phyloP scores from a whole-genome alignment of 2,797 vertebrate species.

The Halcyon badia region DNA sequence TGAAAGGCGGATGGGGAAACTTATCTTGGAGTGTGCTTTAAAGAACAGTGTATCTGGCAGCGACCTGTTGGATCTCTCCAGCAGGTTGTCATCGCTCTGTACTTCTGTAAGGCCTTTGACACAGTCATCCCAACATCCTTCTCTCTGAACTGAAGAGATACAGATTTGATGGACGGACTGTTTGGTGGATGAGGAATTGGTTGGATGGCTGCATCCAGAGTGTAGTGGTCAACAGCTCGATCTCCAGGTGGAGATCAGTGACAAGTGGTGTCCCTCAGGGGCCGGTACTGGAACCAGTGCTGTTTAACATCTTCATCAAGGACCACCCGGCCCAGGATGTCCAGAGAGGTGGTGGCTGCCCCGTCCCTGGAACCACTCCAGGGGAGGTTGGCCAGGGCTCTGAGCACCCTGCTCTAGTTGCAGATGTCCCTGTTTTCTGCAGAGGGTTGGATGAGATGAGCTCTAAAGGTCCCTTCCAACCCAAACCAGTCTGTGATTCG shows the following conservation, averaged over 20 bases:
- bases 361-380: neutral
- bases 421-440: neutral
- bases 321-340: no score
- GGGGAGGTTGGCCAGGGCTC: neutral
- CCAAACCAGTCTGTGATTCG: neutral
- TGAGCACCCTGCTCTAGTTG: neutral
- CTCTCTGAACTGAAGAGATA: neutral
- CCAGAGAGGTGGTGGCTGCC: neutral
- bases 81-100: neutral
- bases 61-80: neutral
- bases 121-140: neutral
- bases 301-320: neutral
- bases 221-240: neutral
- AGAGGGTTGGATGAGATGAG: neutral
- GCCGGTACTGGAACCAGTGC: neutral
- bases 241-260: neutral
- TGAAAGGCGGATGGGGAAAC: neutral
- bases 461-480: neutral
- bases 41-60: neutral
- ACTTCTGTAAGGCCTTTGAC: neutral
- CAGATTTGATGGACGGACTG: neutral
- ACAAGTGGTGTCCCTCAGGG: neutral
- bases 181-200: neutral
- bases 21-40: neutral
- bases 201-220: neutral